A percentile compares a stretch with the other conserved stretches of the same genome.
These are phyloP conservation scores for Caenorhabditis imperialis DNA, from an alignment of 2,888 invertebrate genomes.

Conservation along the genomic window DNA sequence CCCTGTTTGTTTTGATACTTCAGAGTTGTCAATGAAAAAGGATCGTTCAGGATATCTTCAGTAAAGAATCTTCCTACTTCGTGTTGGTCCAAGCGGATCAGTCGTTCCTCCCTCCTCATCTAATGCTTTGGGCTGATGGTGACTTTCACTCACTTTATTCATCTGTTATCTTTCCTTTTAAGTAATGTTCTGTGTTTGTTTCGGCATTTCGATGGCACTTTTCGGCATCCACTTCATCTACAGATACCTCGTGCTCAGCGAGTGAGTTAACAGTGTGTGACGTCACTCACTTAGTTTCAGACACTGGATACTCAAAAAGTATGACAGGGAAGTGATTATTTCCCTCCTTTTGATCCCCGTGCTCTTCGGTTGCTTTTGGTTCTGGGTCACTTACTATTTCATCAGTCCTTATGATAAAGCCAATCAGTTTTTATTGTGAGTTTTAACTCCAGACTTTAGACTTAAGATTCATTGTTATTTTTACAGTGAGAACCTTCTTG, in stretches of 20 bases:
- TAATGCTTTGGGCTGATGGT: neutral
- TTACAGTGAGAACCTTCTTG: slow-evolving; percentile 17
- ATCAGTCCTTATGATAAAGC: slow-evolving; percentile 4
- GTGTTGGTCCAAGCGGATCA: slow-evolving; percentile 9
- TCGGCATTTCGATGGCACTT: slow-evolving; percentile 21
- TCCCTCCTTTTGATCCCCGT: slow-evolving; percentile 5
- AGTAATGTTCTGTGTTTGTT: slow-evolving; percentile 3
- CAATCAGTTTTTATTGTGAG: slow-evolving; percentile 20
- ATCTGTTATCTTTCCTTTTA: too few relatives aligned
- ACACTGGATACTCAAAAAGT: neutral
- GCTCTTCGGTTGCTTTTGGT: slow-evolving; percentile 14
- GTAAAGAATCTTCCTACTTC: neutral
- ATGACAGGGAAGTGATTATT: neutral
- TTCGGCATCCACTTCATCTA: slow-evolving; percentile 23
- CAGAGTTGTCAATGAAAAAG: neutral
- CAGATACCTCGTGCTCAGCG: slow-evolving; percentile 16
- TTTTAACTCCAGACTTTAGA: too few relatives aligned
- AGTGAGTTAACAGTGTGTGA: neutral
- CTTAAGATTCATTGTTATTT: too few relatives aligned
- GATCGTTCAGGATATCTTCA: slow-evolving; percentile 16
- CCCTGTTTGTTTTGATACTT: too few relatives aligned
- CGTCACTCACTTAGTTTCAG: neutral
- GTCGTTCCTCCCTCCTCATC: neutral
- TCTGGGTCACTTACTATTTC: slow-evolving; percentile 13
- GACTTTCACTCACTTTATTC: too few relatives aligned